Evolutionary conservation across 2,113 vertebrate species (phyloP).

Genomic region (Gymnocephalus cernua): DNA sequence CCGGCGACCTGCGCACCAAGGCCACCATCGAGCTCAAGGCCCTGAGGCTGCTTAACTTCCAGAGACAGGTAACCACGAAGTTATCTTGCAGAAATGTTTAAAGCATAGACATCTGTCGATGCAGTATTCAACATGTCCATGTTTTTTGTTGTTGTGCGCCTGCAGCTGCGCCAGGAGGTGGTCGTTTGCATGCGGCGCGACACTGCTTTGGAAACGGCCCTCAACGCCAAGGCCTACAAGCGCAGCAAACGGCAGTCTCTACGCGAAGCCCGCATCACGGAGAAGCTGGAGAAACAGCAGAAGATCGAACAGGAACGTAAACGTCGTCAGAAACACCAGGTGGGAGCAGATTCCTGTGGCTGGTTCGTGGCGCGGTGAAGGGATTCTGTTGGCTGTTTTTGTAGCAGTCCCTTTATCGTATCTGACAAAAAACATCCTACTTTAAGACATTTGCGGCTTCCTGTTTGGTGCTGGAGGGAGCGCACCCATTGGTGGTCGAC

Average conservation of each 20-base stretch:
- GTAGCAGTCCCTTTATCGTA: background rate
- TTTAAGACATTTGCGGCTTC: too few species aligned
- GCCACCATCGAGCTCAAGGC: slow-evolving; percentile 98
- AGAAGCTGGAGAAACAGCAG: slow-evolving; percentile 99
- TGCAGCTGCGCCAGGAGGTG: slow-evolving; percentile 95
- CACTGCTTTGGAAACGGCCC: slow-evolving; percentile 94
- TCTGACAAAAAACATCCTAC: background rate
- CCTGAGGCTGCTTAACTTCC: slow-evolving; percentile 95
- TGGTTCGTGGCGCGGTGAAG: background rate
- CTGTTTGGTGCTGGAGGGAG: too few species aligned
- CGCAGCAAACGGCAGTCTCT: slow-evolving; percentile 97
- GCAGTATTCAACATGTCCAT: background rate
- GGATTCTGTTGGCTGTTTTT: too few species aligned
- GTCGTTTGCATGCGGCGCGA: slow-evolving; percentile 98
- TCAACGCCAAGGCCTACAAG: slow-evolving; percentile 97
- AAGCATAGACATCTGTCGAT: background rate
- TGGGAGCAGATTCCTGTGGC: slow-evolving; percentile 44
- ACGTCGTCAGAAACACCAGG: slow-evolving; percentile 97
- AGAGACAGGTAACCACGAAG: slow-evolving; percentile 90
- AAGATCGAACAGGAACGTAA: slow-evolving; percentile 98
- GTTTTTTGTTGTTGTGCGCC: background rate
- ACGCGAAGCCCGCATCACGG: slow-evolving; percentile 95
- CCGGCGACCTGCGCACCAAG: slow-evolving; percentile 96
- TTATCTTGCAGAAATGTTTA: background rate
- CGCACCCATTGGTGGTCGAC: too few species aligned